Evolutionary conservation across 2,797 vertebrate genomes (phyloP).

Genomic region (Bradypus variegatus): DNA sequence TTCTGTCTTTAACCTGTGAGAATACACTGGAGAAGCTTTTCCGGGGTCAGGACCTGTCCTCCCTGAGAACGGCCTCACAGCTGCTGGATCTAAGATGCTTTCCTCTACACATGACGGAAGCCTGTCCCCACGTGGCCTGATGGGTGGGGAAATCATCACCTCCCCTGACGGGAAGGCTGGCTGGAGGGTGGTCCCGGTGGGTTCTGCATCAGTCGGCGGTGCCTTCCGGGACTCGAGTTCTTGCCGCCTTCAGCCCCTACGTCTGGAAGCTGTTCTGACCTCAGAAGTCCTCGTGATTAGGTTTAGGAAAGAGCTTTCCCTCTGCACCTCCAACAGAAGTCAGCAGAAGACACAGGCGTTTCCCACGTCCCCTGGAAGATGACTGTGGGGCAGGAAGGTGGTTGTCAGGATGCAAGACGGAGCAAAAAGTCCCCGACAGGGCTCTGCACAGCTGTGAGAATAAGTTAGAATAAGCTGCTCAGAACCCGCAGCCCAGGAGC

Average conservation of each 20-base stretch:
- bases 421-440: conserved; percentile 18
- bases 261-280: not conserved
- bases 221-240: not conserved
- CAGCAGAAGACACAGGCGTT: not conserved
- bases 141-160: not conserved
- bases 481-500: not conserved
- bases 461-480: not conserved
- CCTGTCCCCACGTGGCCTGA: too few species aligned
- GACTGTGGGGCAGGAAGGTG: not conserved
- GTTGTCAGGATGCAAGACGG: conserved; percentile 1
- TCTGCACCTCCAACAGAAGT: not conserved
- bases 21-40: too few species aligned
- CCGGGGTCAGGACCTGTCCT: not conserved
- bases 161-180: too few species aligned
- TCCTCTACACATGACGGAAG: not conserved
- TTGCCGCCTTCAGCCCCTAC: not conserved
- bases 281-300: conserved; percentile 11
- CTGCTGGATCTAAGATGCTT: not conserved
- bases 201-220: not conserved
- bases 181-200: not conserved
- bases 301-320: conserved; percentile 4
- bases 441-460: conserved; percentile 6
- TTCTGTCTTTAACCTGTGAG: too few species aligned
- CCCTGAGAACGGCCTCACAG: not conserved
- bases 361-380: not conserved